phyloP scores from a whole-genome alignment of 1,140 invertebrate genomes.

The Lepidurus packardi region DNA sequence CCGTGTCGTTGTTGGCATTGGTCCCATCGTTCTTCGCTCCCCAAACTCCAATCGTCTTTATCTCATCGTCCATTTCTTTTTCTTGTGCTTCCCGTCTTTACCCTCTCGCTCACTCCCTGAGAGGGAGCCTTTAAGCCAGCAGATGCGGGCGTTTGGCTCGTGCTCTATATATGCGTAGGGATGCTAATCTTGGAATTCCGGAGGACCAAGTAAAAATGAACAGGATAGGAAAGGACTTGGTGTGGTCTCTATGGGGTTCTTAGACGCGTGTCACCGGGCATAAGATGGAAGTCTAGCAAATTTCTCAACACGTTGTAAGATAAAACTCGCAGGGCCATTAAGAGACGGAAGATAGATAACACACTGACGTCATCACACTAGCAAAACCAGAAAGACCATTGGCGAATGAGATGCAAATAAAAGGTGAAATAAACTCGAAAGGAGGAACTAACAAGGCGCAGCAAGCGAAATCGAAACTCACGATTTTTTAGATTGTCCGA shows the following conservation, averaged over 20 bases:
- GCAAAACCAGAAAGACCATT: not conserved
- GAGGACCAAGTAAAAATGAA: constrained; percentile 1
- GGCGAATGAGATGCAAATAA: not conserved
- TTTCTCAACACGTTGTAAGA: constrained; percentile 19
- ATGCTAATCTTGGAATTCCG: constrained; percentile 21
- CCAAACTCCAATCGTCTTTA: not conserved
- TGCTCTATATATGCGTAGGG: not conserved
- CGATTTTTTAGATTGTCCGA: not conserved
- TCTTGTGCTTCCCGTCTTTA: not conserved
- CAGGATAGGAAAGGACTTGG: not conserved
- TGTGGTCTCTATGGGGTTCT: not conserved
- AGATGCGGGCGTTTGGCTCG: constrained; percentile 4
- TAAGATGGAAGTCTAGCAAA: constrained; percentile 13
- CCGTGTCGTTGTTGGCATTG: not conserved
- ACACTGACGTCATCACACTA: not conserved
- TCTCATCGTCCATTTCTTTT: not conserved
- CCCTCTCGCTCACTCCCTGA: not conserved
- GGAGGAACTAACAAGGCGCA: not conserved
- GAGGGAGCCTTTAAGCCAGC: not conserved
- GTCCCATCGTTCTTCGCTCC: constrained; percentile 1
- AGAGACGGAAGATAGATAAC: not conserved
- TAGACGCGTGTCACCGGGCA: not conserved
- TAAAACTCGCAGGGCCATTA: not conserved
- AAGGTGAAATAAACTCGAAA: not conserved
- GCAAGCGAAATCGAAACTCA: not conserved